Evolutionary conservation across 2,797 vertebrate species (phyloP).

Genomic region (Streptopelia turtur): DNA sequence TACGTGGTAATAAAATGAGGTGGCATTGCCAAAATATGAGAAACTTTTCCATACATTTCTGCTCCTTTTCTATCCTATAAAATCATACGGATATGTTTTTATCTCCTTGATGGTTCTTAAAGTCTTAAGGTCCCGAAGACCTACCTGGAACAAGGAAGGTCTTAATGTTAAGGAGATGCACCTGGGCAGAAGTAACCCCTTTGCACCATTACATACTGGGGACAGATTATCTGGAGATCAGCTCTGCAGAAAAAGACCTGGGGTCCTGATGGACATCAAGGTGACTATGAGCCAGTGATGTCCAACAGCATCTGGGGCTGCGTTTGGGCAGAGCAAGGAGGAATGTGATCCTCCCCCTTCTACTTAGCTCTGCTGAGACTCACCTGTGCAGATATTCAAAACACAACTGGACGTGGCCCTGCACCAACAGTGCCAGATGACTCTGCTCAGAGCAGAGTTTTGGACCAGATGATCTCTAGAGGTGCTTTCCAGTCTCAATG

Average conservation of each 20-base stretch:
- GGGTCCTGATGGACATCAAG: background rate
- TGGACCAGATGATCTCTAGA: background rate
- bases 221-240: background rate
- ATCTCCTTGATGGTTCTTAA: background rate
- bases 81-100: background rate
- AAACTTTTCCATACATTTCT: background rate
- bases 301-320: background rate
- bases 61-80: background rate
- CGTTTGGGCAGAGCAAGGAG: background rate
- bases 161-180: background rate
- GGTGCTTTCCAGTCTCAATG: background rate
- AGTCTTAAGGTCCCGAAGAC: background rate
- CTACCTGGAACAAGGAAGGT: background rate
- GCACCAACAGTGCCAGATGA: background rate
- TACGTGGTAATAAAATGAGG: no score
- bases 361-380: background rate
- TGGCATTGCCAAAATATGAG: background rate
- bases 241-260: background rate
- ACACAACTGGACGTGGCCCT: no score
- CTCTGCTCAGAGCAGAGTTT: background rate
- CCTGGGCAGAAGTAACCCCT: background rate
- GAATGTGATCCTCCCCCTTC: background rate
- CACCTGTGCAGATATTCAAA: background rate
- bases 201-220: background rate
- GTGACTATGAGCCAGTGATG: background rate